Evolutionary conservation across 1,140 invertebrate genomes (phyloP).

Genomic region (Vanessa atalanta): DNA sequence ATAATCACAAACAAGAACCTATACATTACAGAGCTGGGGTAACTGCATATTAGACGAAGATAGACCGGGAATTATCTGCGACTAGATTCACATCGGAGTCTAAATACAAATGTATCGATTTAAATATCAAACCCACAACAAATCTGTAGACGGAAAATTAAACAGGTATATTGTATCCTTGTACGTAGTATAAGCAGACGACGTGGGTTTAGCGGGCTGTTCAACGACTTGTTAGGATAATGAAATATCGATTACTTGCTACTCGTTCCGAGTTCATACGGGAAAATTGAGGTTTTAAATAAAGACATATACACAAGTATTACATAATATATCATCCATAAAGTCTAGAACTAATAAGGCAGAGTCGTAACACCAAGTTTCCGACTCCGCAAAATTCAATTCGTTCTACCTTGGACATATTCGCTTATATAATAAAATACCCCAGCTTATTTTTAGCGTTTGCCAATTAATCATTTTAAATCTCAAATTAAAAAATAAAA

Average conservation of each 20-base stretch:
- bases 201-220: conserved; percentile 6
- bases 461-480: too few relatives aligned
- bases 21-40: conserved; percentile 5
- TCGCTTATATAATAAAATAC: too few relatives aligned
- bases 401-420: too few relatives aligned
- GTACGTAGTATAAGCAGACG: not conserved
- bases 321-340: not conserved
- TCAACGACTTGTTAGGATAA: conserved; percentile 11
- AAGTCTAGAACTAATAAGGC: not conserved
- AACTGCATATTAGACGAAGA: conserved; percentile 21
- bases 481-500: too few relatives aligned
- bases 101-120: conserved; percentile 11
- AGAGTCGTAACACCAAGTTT: too few relatives aligned
- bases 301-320: not conserved
- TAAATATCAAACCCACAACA: conserved; percentile 18
- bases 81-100: conserved; percentile 2
- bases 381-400: too few relatives aligned
- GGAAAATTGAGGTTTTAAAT: too few relatives aligned
- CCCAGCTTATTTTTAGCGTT: too few relatives aligned
- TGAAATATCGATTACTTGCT: not conserved
- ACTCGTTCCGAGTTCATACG: too few relatives aligned
- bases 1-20: conserved; percentile 3
- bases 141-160: conserved; percentile 33
- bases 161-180: conserved; percentile 1
- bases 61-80: conserved; percentile 11